Base-by-base conservation (phyloP, 2,888 invertebrate species). In the Phengaris arion region DNA sequence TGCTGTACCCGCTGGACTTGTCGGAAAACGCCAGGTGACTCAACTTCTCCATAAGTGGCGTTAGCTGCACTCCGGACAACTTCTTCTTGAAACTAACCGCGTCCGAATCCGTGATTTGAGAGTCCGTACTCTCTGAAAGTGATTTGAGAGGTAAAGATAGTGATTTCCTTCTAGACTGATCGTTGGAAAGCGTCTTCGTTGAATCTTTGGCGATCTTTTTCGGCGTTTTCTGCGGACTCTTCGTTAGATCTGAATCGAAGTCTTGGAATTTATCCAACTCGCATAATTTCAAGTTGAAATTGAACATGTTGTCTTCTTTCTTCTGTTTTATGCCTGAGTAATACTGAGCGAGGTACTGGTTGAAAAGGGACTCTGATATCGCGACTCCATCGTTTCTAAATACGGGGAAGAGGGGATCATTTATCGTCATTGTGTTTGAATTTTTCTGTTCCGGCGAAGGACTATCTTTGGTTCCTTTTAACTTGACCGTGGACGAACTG, bases 11-110 rank as follows among this genome's bases (percentile, higher is more conserved):
- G 77, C 95, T 95, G 0, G 96, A 95, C 80, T 94, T 94, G 80
- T 96, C 96, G 76, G 94, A 95, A 80, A 95, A 94, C 1, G 96
- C 96, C 77, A 97, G 85, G 74, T 97, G 94, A 79, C 96, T 97
- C 68, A 97, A 85, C 84, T 97, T 97, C 52, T 97, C 96, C 96
- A 97, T 97, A 0, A 97, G 85, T 0, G 97, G 97, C 0, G 97
- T 97, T 74, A 97, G 83, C 77, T 96, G 97, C 0, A 97, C 95
- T 0, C 96, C 96, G 10, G 94, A 94, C 54, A 95, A 80, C 79
- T 95, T 95, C 82, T 94, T 94, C 79, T 93, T 92, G 75, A 91
- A 89, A 77, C 89, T 88, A 0, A 88, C 85, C 2, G 86, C 84
- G 68, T 93, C 90, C 0, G 89, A 83, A 22, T 91, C 91, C 0